Conservation (phyloP, 2,888 invertebrate species). For the Diaperis boleti region DNA sequence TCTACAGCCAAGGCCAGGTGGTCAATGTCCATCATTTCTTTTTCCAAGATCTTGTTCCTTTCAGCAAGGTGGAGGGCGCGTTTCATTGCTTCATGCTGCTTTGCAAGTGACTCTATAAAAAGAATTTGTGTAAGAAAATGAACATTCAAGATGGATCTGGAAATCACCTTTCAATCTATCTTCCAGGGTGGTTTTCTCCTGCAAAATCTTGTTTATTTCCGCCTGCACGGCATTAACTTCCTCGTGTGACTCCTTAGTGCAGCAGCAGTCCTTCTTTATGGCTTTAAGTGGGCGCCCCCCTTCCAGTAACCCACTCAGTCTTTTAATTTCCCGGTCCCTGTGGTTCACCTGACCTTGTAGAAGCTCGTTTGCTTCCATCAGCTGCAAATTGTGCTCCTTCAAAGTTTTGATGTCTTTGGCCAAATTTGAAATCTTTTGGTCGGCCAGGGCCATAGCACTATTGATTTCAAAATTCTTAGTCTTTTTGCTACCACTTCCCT, state of each 20-base stretch:
- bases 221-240: constrained; percentile 66
- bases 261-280: constrained; percentile 76
- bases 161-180: constrained; percentile 67
- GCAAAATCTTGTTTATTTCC: constrained; percentile 72
- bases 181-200: constrained; percentile 72
- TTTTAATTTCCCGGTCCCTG: constrained; percentile 78
- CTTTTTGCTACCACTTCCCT: constrained; percentile 66
- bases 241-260: constrained; percentile 69
- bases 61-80: constrained; percentile 80
- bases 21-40: constrained; percentile 80
- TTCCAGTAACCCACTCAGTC: constrained; percentile 77
- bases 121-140: no score
- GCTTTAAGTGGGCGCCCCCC: constrained; percentile 77
- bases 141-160: background rate
- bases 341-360: constrained; percentile 62
- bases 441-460: constrained; percentile 61
- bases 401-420: constrained; percentile 65
- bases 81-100: constrained; percentile 86
- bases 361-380: constrained; percentile 61
- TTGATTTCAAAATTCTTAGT: constrained; percentile 68
- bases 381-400: constrained; percentile 62
- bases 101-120: constrained; percentile 69
- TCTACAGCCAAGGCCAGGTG: constrained; percentile 81
- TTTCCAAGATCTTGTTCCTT: constrained; percentile 77
- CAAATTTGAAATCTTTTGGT: constrained; percentile 64